Evolutionary conservation across 2,797 vertebrate genomes (phyloP).

Genomic region (Tinamus major): DNA sequence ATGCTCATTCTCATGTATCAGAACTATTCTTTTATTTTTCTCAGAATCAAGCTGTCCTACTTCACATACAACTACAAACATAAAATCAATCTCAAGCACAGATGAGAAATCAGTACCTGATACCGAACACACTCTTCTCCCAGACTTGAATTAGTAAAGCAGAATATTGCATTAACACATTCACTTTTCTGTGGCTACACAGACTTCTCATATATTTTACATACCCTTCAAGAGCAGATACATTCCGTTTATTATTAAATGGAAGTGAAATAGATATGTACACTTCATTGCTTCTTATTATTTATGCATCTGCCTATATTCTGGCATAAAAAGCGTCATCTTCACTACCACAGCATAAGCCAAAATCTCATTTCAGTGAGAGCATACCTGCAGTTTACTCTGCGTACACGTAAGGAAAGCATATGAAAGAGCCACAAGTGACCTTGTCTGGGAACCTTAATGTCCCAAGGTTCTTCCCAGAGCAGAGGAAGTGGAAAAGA

Average conservation of each 20-base stretch:
- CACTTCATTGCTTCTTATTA: neutral
- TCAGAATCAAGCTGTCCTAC: neutral
- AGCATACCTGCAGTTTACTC: neutral
- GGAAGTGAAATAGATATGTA: neutral
- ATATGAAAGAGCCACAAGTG: neutral
- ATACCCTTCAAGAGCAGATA: neutral
- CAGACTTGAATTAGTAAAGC: neutral
- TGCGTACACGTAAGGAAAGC: rapidly evolving
- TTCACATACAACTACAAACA: neutral
- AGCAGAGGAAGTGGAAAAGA: neutral
- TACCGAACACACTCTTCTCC: neutral
- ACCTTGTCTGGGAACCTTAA: neutral
- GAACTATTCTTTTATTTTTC: neutral
- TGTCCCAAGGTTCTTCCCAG: neutral
- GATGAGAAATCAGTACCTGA: neutral
- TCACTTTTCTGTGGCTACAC: neutral
- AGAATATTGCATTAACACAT: neutral
- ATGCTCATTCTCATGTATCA: rapidly evolving
- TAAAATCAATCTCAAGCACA: neutral
- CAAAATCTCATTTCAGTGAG: neutral
- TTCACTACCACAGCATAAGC: neutral
- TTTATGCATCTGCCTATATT: neutral
- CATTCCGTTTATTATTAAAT: neutral
- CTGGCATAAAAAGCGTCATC: neutral
- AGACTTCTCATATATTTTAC: neutral